phyloP scores from a whole-genome alignment of 37 sponge, comb jelly and placozoan genomes.

The Cliona cf. orientalis region DNA sequence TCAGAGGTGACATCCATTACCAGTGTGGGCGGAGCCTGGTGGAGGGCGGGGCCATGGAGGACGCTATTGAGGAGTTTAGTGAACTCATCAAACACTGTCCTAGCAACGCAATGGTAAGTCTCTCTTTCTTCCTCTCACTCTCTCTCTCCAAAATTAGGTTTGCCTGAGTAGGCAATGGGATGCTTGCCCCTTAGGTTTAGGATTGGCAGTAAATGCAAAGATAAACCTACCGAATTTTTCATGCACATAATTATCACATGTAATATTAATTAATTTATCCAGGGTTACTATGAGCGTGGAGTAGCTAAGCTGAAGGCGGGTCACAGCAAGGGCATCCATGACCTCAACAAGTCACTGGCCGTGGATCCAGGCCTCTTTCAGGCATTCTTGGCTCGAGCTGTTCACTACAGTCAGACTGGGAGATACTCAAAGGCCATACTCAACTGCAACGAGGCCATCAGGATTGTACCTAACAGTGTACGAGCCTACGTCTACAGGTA shows the following conservation, averaged over 20 bases:
- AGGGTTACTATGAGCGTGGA: conserved; percentile 88
- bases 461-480: conserved; percentile 72
- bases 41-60: conserved; percentile 33
- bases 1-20: conserved; percentile 53
- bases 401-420: conserved; percentile 72
- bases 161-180: not conserved
- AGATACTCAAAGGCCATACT: conserved; percentile 87
- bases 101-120: conserved; percentile 45
- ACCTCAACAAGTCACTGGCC: conserved; percentile 89
- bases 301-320: conserved; percentile 68
- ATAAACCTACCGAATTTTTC: not conserved
- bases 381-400: conserved; percentile 85
- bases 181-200: not conserved
- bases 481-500: conserved; percentile 90
- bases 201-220: not conserved
- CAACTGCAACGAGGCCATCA: conserved; percentile 95
- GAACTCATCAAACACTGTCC: conserved; percentile 54
- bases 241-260: not conserved
- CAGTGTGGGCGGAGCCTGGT: conserved; percentile 71
- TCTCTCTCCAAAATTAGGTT: not conserved
- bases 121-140: not conserved
- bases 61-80: conserved; percentile 67
- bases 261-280: not conserved
- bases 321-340: conserved; percentile 53
- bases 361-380: conserved; percentile 69